Evolutionary conservation across 1,140 invertebrate species (phyloP).

Genomic region (Phenacoccus solenopsis): DNA sequence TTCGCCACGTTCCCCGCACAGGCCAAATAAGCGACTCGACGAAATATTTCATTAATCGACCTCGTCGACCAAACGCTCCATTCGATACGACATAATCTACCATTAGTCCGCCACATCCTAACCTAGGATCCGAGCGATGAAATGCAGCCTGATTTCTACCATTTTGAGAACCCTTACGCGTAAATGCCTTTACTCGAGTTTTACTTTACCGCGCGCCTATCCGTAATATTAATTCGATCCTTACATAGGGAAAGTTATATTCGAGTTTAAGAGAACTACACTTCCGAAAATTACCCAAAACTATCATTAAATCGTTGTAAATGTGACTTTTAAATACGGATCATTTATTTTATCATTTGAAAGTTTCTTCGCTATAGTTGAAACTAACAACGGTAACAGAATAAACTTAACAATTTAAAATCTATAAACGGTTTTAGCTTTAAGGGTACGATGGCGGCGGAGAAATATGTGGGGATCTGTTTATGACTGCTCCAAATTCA

Average conservation of each 20-base stretch:
- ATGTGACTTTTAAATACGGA: neutral
- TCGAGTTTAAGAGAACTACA: neutral
- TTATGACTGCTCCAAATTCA: no score
- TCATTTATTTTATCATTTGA: neutral
- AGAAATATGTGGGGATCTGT: no score
- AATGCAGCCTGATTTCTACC: neutral
- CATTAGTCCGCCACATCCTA: no score
- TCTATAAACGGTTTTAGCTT: neutral
- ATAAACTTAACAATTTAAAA: neutral
- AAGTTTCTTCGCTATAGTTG: neutral
- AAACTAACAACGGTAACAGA: neutral
- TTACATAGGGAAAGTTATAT: neutral
- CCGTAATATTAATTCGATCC: neutral
- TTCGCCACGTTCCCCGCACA: neutral
- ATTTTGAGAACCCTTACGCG: neutral
- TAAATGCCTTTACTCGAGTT: neutral
- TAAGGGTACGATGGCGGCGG: no score
- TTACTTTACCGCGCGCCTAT: neutral
- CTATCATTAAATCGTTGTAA: slow-evolving; percentile 3
- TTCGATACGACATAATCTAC: no score
- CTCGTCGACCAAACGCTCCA: neutral
- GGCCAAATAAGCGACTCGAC: neutral
- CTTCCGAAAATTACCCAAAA: neutral
- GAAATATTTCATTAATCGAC: neutral
- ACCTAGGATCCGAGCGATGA: no score